These are phyloP conservation scores for Megalurothrips usitatus DNA, from an alignment of 2,888 invertebrate genomes.

Conservation along the genomic window DNA sequence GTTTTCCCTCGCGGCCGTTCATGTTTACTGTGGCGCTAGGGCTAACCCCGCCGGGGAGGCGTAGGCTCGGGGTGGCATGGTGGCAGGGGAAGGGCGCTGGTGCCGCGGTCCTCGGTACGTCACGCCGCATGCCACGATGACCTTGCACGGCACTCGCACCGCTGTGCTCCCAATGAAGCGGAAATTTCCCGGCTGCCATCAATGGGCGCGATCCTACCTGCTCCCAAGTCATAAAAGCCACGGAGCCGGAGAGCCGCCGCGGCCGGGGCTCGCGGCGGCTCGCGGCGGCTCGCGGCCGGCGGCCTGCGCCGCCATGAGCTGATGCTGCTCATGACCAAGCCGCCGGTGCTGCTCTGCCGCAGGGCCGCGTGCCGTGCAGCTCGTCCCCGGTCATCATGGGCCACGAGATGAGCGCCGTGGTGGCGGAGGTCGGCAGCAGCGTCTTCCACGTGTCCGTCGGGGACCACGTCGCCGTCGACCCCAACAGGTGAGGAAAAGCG, in stretches of 20 bases:
- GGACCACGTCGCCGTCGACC: constrained; percentile 8
- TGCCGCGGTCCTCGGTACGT: too few relatives aligned
- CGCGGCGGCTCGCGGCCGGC: too few relatives aligned
- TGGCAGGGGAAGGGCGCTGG: too few relatives aligned
- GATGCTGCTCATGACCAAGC: background rate
- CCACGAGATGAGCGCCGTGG: constrained; percentile 19
- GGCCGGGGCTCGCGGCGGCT: too few relatives aligned
- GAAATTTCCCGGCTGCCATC: too few relatives aligned
- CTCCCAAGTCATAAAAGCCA: too few relatives aligned
- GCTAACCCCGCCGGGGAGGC: background rate
- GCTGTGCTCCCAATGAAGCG: too few relatives aligned
- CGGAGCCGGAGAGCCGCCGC: too few relatives aligned
- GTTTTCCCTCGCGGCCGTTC: background rate
- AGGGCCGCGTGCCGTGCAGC: background rate
- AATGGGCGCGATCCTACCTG: too few relatives aligned
- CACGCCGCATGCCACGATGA: too few relatives aligned
- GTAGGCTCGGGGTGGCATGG: background rate
- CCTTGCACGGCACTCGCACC: too few relatives aligned
- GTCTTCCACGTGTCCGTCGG: constrained; percentile 21
- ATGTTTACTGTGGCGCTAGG: background rate
- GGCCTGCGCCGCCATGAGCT: too few relatives aligned
- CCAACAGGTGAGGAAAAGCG: background rate
- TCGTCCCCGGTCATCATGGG: background rate
- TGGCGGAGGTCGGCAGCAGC: background rate
- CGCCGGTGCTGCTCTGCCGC: background rate